Base-by-base conservation (phyloP, 2,113 vertebrate genomes). In the Rhinolophus ferrumequinum region DNA sequence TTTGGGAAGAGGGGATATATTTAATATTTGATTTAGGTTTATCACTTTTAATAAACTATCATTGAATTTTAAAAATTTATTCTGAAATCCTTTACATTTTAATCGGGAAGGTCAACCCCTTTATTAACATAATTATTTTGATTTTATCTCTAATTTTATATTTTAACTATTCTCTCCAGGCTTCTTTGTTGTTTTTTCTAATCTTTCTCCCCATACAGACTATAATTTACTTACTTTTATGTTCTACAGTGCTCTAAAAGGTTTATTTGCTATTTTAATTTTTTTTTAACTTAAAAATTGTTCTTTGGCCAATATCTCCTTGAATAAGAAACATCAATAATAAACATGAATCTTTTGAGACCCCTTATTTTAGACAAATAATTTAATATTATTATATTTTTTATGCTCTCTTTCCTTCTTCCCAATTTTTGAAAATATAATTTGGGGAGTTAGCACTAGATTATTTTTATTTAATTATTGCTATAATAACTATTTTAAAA, bases 251-350 rank as follows among this genome's bases (percentile, higher is more conserved):
- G 19, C 44, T 66, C 47, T 91, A 50, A 41, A 58, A 82, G 2
- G 2, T 73, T 90, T 26, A 83, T 70, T 82, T 87, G 76, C 76
- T 76, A 56, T 64, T 54, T 96, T 85, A 85, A 84, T 80, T 93
- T 92, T 88, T 83, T 94, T 75, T 86, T 83, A 80, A 87, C n/a
- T 75, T 77, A 56, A 90, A 83, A n/a, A 58, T 19, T 83, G 1
- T 82, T 41, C 8, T 58, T 86, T 69, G 73, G 52, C 38, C 5
- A 75, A 75, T 38, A 58, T 44, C 50, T 79, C 50, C 54, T 89
- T 69, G 52, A 73, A 75, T 67, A 47, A 38, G 54, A 90, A 87
- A 54, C 28, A 14, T 79, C 19, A 88, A 84, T 90, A 47, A 80
- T 38, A 86, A 75, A 81, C 22, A 35, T 5, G 22, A 58, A 86